Evolutionary conservation across 1,140 invertebrate species (phyloP), one percentile per base, ranked within the genome.

Genomic region (Aphaenogaster ashmeadi): DNA sequence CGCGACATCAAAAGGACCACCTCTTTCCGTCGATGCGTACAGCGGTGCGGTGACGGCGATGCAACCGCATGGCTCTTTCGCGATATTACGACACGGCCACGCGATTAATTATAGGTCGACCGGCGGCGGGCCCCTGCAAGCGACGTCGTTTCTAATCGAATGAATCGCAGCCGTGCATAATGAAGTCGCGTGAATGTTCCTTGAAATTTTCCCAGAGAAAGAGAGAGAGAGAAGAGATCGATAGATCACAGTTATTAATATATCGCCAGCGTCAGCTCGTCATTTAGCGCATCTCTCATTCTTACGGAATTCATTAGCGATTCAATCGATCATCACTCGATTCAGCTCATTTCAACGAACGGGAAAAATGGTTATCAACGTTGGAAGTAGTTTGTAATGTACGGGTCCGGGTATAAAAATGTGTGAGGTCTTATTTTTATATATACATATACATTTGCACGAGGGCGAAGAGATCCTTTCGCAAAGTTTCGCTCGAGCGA

Each of bases 1-100:
- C 77, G 62, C 89, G 81, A 92, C 85, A 92, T 92, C 92, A 93
- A 93, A 93, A 91, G 92, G 91, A 87, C 91, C 88, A 89, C 64
- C 92, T 92, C 90, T 91, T 89, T 91, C 87, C 78, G 86, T 52
- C 87, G 84, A 67, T 79, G 88, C 87, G 80, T 90, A 86, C 89
- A 87, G 71, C 92, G 71, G 27, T 86, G 91, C 91, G 92, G 89
- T 92, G 86, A 78, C 81, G 87, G 89, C 60, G 79, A 91, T 88
- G 90, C 87, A 87, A 89, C 87, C 91, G 78, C 90, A 91, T 44
- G 58, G 86, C 87, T 90, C 87, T 89, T 83, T 88, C 84, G 84
- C 90, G 87, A 91, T 90, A 91, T 91, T 91, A 80, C 90, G 87
- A 90, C 83, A 91, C 78, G 83, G 87, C 79, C 89, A 56, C 56